Base-by-base conservation (phyloP, 2,797 vertebrate genomes). In the Aselliscus stoliczkanus region DNA sequence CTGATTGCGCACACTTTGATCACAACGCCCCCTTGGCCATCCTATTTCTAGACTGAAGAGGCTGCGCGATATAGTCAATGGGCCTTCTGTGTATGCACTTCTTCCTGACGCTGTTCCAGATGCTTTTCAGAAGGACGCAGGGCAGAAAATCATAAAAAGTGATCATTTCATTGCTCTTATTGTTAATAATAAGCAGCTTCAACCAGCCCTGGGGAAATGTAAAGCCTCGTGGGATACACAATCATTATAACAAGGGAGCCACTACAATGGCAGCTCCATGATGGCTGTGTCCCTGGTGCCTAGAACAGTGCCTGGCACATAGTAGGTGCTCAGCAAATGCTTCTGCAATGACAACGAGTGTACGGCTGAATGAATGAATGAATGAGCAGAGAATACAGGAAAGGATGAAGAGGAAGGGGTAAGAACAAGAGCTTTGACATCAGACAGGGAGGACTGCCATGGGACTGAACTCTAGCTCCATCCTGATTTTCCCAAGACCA, bases 41-140 rank as follows among this genome's bases (percentile, higher is more conserved):
- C 92, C 94, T 96, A 72, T 93, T 82, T 95, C 77, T 65, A 85
- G 90, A 81, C 56, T 31, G 54, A 76, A 85, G 54, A 75, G 73
- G 75, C 1, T 2, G 2, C 0, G 0, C 0, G 31, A 58, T 25
- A 37, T 3, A 11, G 52, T 14, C 7, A 13, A 67, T 1, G 69
- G 86, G 69, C 1, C 8, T 88, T 88, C 29, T 21, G 37, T 13
- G 25, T 50, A 1, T 4, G 0, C 1, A 1, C 23, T 27, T n/a
- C 72, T 84, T 60, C 54, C 56, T 14, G 31, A 70, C n/a, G 5
- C 23, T 2, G 27, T 67, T 86, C 39, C 12, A 27, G 77, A 34
- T 23, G 23, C 39, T 76, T 82, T 69, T 60, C 47, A n/a, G 90
- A 88, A 75, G 50, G 8, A 27, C 5, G 23, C 0, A 10, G 67